These are phyloP conservation scores for Flexamia atlantica DNA, from an alignment of 2,888 invertebrate genomes.

Conservation along the genomic window DNA sequence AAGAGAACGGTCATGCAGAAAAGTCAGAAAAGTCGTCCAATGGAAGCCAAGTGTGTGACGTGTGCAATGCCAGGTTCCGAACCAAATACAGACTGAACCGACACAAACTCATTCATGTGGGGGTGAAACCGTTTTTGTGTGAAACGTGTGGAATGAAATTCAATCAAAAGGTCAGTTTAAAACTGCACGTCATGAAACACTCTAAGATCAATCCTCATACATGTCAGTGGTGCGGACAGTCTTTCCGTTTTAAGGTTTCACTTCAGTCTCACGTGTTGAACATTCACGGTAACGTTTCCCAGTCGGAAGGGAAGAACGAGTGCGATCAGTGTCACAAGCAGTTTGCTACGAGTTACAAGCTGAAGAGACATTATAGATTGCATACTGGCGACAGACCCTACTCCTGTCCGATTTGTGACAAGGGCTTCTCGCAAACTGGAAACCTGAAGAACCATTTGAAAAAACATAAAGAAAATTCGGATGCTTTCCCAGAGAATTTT, in stretches of 20 bases:
- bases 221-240: slow-evolving; percentile 69
- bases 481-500: slow-evolving; percentile 46
- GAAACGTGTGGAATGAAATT: slow-evolving; percentile 69
- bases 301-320: slow-evolving; percentile 60
- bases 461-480: slow-evolving; percentile 64
- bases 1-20: not conserved
- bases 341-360: slow-evolving; percentile 69
- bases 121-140: slow-evolving; percentile 69
- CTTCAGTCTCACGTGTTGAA: slow-evolving; percentile 68
- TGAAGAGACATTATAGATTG: slow-evolving; percentile 68
- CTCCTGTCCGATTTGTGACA: slow-evolving; percentile 67
- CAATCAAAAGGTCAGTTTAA: slow-evolving; percentile 66
- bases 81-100: slow-evolving; percentile 67
- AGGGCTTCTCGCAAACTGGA: slow-evolving; percentile 69
- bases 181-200: slow-evolving; percentile 67
- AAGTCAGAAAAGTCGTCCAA: not conserved
- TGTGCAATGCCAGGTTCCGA: slow-evolving; percentile 67
- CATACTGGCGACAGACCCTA: slow-evolving; percentile 70
- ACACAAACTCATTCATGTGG: slow-evolving; percentile 69
- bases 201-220: slow-evolving; percentile 67
- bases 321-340: slow-evolving; percentile 70
- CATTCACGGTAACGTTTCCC: slow-evolving; percentile 65
- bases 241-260: slow-evolving; percentile 69
- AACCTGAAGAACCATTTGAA: slow-evolving; percentile 69
- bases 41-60: slow-evolving; percentile 66